These are phyloP conservation scores for Eufriesea mexicana DNA, from an alignment of 1,140 invertebrate genomes.

Conservation along the genomic window DNA sequence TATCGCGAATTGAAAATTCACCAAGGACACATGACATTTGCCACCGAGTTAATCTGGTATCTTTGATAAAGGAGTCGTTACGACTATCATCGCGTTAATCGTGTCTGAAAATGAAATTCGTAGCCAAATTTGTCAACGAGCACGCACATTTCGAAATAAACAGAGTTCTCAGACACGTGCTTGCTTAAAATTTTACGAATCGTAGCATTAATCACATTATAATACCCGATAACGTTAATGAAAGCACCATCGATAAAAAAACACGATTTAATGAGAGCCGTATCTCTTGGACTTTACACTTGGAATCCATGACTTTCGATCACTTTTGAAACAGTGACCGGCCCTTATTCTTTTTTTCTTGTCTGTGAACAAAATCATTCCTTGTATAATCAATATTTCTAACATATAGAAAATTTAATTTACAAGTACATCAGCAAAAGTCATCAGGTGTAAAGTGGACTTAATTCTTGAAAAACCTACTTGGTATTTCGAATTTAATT, in stretches of 20 bases:
- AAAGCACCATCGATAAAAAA: conserved; percentile 25
- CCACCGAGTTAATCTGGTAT: not conserved
- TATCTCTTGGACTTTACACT: conserved; percentile 11
- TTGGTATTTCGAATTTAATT: too few species aligned
- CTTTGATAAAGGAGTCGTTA: not conserved
- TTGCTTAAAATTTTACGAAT: not conserved
- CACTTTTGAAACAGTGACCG: not conserved
- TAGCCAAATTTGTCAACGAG: too few species aligned
- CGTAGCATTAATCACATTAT: not conserved
- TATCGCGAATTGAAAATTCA: not conserved
- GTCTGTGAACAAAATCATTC: too few species aligned
- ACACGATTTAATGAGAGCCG: not conserved
- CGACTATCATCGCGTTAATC: not conserved
- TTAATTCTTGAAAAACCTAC: too few species aligned
- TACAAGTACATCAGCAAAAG: too few species aligned
- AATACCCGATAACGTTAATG: not conserved
- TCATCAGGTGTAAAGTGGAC: too few species aligned
- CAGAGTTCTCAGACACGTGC: not conserved
- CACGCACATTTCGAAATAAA: not conserved
- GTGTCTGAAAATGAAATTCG: not conserved
- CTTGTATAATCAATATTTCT: not conserved
- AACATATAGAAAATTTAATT: too few species aligned
- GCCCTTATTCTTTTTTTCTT: not conserved
- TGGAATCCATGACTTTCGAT: not conserved
- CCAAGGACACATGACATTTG: not conserved